These are phyloP conservation scores for Cephus pygmeus DNA, from an alignment of 2,888 invertebrate genomes.

Conservation along the genomic window DNA sequence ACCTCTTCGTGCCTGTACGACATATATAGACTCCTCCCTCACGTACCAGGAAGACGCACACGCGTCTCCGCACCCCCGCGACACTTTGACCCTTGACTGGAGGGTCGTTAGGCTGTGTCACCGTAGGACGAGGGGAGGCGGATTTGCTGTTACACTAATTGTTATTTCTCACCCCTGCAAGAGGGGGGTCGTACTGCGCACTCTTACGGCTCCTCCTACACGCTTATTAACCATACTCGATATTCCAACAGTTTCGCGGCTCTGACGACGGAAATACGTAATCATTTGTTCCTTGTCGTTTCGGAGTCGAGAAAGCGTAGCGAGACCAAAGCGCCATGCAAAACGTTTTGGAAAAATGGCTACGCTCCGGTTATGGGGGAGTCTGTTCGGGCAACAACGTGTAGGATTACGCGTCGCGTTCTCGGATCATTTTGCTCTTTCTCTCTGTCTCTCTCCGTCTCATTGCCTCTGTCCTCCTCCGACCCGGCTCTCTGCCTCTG, in stretches of 20 bases:
- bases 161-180: slow-evolving; percentile 38
- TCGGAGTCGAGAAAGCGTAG: neutral
- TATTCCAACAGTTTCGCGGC: neutral
- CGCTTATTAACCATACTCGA: neutral
- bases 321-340: neutral
- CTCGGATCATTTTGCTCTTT: neutral
- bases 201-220: neutral
- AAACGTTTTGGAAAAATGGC: neutral
- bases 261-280: neutral
- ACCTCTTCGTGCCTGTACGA: slow-evolving; percentile 23
- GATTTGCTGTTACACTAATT: slow-evolving; percentile 57
- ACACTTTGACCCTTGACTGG: slow-evolving; percentile 2
- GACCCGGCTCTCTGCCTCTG: neutral
- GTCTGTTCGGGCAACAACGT: slow-evolving; percentile 19
- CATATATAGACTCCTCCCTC: slow-evolving; percentile 4
- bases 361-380: neutral
- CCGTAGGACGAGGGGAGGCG: slow-evolving; percentile 27
- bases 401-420: slow-evolving; percentile 38
- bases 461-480: neutral
- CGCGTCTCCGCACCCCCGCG: neutral
- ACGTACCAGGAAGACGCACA: neutral
- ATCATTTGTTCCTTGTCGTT: neutral
- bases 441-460: neutral
- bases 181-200: slow-evolving; percentile 7
- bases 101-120: slow-evolving; percentile 12